phyloP scores from a whole-genome alignment of 2,888 invertebrate species.

The Aphelenchoides bicaudatus region DNA sequence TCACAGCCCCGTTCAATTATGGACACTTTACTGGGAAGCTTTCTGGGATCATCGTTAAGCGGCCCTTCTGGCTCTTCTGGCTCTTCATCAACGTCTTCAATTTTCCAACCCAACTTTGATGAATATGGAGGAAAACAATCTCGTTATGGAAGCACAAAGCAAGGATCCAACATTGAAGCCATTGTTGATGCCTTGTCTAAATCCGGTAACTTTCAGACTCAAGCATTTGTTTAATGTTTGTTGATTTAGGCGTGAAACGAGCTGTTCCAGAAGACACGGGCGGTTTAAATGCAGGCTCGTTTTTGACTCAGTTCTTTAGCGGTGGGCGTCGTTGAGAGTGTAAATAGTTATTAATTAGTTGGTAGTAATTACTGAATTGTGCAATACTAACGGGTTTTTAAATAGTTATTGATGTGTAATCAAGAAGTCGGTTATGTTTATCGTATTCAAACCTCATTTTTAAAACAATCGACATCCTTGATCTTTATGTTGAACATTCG shows the following conservation, averaged over 20 bases:
- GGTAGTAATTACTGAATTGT: too few relatives aligned
- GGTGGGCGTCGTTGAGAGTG: conserved; percentile 18
- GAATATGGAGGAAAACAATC: conserved; percentile 28
- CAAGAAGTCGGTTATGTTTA: too few relatives aligned
- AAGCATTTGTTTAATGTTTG: not conserved
- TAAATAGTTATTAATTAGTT: conserved; percentile 1
- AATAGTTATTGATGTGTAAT: too few relatives aligned
- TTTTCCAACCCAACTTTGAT: conserved; percentile 29
- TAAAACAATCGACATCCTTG: too few relatives aligned
- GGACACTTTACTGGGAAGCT: conserved; percentile 32
- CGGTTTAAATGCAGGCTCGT: conserved; percentile 26
- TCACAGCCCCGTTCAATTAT: conserved; percentile 28
- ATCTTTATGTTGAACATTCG: too few relatives aligned
- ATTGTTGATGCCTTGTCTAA: conserved; percentile 25
- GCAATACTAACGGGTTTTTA: too few relatives aligned
- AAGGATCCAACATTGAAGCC: conserved; percentile 37
- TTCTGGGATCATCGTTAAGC: conserved; percentile 32
- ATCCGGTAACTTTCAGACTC: too few relatives aligned
- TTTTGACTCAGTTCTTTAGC: conserved; percentile 31
- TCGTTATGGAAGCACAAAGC: conserved; percentile 23
- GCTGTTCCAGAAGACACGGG: conserved; percentile 30
- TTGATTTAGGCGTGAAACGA: conserved; percentile 28
- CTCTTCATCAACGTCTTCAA: conserved; percentile 17
- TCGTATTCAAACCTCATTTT: too few relatives aligned
- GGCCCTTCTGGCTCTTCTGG: conserved; percentile 24